Percentiles rank a stretch among this genome's conserved stretches.
Conservation (phyloP, 2,113 vertebrate species). For the Amphiprion percula region DNA sequence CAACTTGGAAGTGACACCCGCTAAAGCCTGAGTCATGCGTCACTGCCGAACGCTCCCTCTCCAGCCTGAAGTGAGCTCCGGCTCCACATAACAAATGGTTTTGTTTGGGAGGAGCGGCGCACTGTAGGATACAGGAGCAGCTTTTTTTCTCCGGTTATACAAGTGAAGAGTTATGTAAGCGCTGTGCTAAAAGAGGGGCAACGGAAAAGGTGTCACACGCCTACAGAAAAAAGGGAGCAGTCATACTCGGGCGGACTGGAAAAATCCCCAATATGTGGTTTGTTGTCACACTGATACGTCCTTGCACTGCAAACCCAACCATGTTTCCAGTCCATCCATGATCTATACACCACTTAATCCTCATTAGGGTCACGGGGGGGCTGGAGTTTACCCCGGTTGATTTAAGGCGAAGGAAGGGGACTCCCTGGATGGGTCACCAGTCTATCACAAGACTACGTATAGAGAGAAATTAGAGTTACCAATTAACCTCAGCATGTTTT, state of each 20-base stretch:
- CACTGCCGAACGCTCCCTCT: slow-evolving; percentile 27
- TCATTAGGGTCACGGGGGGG: no score
- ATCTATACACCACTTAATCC: no score
- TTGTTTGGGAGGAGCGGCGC: slow-evolving; percentile 9
- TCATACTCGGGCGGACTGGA: not conserved
- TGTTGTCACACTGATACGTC: no score
- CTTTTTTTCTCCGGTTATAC: slow-evolving; percentile 28
- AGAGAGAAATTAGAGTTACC: no score
- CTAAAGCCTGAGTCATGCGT: slow-evolving; percentile 32
- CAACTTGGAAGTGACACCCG: slow-evolving; percentile 59
- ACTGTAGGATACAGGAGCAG: slow-evolving; percentile 10
- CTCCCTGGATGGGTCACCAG: no score
- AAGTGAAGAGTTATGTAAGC: slow-evolving; percentile 43
- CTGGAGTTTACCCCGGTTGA: no score
- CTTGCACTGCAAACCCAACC: no score
- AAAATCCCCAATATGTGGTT: no score
- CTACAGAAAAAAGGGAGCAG: slow-evolving; percentile 18
- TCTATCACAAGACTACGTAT: no score
- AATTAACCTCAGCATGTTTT: no score
- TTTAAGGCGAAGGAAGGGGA: no score
- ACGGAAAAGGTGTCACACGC: slow-evolving; percentile 19
- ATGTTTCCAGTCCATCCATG: no score
- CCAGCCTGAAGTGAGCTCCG: slow-evolving; percentile 1
- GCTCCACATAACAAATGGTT: slow-evolving; percentile 44
- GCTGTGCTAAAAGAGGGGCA: slow-evolving; percentile 19